phyloP scores from a whole-genome alignment of 2,113 vertebrate species.

The Syngnathus floridae region DNA sequence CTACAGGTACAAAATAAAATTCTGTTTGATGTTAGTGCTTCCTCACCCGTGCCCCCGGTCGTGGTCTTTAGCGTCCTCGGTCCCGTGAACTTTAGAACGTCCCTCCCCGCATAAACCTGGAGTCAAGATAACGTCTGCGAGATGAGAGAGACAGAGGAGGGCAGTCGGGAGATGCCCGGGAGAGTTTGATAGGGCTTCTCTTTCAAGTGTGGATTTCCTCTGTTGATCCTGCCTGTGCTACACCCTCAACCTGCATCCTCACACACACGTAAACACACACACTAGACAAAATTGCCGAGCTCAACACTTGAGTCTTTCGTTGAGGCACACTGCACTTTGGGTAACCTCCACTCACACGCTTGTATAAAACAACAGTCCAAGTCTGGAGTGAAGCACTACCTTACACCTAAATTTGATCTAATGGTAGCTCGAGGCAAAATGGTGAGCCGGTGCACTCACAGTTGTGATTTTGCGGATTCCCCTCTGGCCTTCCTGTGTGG shows the following conservation, averaged over 20 bases:
- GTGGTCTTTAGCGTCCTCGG: slow-evolving; percentile 28
- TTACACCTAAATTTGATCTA: background rate
- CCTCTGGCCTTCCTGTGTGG: too few relatives aligned
- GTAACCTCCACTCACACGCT: slow-evolving; percentile 43
- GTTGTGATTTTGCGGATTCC: background rate
- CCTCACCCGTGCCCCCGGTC: background rate
- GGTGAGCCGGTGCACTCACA: background rate
- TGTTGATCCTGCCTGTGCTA: slow-evolving; percentile 46
- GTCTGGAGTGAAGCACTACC: background rate
- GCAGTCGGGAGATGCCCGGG: slow-evolving; percentile 32
- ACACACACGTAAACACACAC: slow-evolving; percentile 8
- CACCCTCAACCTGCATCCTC: background rate
- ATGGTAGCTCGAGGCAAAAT: background rate
- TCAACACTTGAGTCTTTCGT: slow-evolving; percentile 40
- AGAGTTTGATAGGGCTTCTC: slow-evolving; percentile 61
- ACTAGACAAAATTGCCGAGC: slow-evolving; percentile 23
- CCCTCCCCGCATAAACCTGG: slow-evolving; percentile 53
- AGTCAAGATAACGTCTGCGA: slow-evolving; percentile 26
- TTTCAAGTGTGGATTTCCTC: slow-evolving; percentile 73
- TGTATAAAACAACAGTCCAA: background rate
- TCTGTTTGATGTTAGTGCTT: slow-evolving; percentile 18
- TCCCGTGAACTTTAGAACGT: slow-evolving; percentile 50
- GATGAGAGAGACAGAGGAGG: slow-evolving; percentile 36
- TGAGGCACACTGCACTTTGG: slow-evolving; percentile 55
- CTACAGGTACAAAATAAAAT: background rate